Conservation (phyloP, 2,113 vertebrate species). For the Bos javanicus region DNA sequence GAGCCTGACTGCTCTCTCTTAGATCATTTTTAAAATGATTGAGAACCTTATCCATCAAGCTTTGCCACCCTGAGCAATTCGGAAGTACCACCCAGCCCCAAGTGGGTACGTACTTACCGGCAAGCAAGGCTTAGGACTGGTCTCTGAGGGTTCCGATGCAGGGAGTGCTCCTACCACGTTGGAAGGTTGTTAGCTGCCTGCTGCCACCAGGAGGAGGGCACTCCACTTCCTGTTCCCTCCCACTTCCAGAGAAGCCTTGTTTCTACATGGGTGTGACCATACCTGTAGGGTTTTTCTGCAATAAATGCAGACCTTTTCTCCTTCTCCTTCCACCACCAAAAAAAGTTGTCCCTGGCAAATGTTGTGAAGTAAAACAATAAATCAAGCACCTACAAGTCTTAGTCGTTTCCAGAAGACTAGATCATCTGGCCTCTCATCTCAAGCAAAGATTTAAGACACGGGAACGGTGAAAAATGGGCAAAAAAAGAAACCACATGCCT, state of each 20-base stretch:
- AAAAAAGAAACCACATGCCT: background rate
- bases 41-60: background rate
- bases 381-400: background rate
- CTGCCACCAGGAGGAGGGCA: background rate
- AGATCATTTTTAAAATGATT: background rate
- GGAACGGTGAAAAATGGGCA: background rate
- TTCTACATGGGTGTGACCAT: constrained; percentile 1
- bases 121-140: background rate
- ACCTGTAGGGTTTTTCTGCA: background rate
- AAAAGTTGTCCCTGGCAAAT: background rate
- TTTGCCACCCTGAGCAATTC: background rate
- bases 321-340: background rate
- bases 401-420: background rate
- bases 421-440: background rate
- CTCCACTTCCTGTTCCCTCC: background rate
- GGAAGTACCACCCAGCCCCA: background rate
- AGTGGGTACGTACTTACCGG: constrained; percentile 28
- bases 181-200: background rate
- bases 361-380: background rate
- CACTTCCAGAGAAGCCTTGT: background rate
- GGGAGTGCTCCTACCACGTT: background rate
- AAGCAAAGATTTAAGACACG: background rate
- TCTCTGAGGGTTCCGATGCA: background rate
- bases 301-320: background rate
- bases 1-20: background rate